phyloP scores from a whole-genome alignment of 2,797 vertebrate genomes.

The Phalloptychus januarius region DNA sequence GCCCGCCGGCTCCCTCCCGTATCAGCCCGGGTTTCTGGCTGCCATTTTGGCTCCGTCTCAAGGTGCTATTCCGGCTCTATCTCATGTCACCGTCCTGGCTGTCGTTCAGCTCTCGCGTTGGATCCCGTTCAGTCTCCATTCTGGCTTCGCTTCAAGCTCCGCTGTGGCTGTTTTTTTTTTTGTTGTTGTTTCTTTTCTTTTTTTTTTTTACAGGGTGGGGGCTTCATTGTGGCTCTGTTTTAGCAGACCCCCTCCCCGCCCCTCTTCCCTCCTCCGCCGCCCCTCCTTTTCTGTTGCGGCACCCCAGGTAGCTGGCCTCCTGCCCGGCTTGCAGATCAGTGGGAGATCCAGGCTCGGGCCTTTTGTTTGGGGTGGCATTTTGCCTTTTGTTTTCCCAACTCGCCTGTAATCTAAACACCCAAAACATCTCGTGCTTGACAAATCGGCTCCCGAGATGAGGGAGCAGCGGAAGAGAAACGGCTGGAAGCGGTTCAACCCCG shows the following conservation, averaged over 20 bases:
- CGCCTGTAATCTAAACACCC: conserved; percentile 84
- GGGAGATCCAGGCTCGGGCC: conserved; percentile 77
- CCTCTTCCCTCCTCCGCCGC: background rate
- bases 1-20: conserved; percentile 44
- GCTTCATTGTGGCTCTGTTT: conserved; percentile 70
- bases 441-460: conserved; percentile 77
- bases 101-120: conserved; percentile 72
- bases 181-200: too few relatives aligned
- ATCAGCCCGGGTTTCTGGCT: conserved; percentile 70
- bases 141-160: conserved; percentile 76
- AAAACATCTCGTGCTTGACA: conserved; percentile 81
- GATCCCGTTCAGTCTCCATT: conserved; percentile 71
- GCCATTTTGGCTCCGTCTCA: conserved; percentile 78
- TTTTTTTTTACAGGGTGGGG: background rate
- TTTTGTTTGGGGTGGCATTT: conserved; percentile 84
- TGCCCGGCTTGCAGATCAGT: conserved; percentile 76
- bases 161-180: conserved; percentile 62
- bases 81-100: conserved; percentile 79
- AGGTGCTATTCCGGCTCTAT: conserved; percentile 76
- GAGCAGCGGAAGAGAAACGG: conserved; percentile 80
- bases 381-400: conserved; percentile 83
- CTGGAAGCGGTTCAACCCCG: conserved; percentile 79
- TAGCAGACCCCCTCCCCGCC: conserved; percentile 44
- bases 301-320: conserved; percentile 83
- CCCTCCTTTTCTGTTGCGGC: conserved; percentile 70